These are phyloP conservation scores for Hoplodrina blanda DNA, from an alignment of 2,888 invertebrate genomes.

Conservation along the genomic window DNA sequence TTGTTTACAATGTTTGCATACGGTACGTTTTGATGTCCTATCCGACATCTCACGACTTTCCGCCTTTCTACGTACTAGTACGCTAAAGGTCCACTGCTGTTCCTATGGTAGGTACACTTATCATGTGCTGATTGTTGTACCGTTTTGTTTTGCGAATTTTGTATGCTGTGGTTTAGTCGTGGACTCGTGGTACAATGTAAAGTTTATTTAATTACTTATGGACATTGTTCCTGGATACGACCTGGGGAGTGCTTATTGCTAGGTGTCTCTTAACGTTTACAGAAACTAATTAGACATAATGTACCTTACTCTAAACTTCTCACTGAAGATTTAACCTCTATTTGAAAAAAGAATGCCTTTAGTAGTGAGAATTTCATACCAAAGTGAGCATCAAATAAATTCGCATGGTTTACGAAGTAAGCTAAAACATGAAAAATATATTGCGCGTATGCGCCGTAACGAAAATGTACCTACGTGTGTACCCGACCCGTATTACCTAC, in stretches of 20 bases:
- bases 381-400: constrained; percentile 16
- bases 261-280: neutral
- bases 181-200: too few relatives aligned
- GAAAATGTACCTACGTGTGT: neutral
- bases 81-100: constrained; percentile 39
- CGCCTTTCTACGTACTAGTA: constrained; percentile 76
- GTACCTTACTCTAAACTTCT: too few relatives aligned
- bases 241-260: neutral
- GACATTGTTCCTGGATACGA: neutral
- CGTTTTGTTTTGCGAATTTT: constrained; percentile 12
- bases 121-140: constrained; percentile 30
- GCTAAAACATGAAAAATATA: neutral
- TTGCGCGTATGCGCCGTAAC: neutral
- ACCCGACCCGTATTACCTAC: neutral
- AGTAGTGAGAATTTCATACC: too few relatives aligned
- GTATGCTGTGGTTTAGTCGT: neutral
- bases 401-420: constrained; percentile 4
- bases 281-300: neutral
- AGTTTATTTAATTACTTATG: neutral
- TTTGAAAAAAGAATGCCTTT: neutral
- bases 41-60: constrained; percentile 84
- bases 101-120: constrained; percentile 22
- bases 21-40: constrained; percentile 77
- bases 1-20: constrained; percentile 64
- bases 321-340: neutral